A percentile compares a stretch with the other conserved stretches of the same genome.
These are phyloP conservation scores for Heliocidaris erythrogramma DNA, from an alignment of 35 echinoderm and acorn worm species.

Conservation along the genomic window DNA sequence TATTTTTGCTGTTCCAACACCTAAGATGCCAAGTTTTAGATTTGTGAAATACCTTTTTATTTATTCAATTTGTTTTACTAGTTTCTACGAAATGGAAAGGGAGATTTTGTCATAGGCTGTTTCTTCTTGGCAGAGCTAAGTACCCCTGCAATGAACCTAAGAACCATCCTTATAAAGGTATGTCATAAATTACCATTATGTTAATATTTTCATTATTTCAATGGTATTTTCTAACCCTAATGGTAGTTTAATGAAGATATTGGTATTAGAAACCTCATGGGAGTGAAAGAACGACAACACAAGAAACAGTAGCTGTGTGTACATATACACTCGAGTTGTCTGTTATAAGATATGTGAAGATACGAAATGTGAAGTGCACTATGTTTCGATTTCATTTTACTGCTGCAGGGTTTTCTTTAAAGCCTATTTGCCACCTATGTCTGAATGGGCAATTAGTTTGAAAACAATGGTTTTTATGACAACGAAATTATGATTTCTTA, in stretches of 20 bases:
- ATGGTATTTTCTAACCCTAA: too few relatives aligned
- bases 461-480: neutral
- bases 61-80: neutral
- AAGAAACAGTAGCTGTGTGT: too few relatives aligned
- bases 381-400: neutral
- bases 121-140: slow-evolving; percentile 44
- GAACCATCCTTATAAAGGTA: slow-evolving; percentile 40
- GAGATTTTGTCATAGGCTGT: slow-evolving; percentile 55
- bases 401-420: too few relatives aligned
- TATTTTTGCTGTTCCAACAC: too few relatives aligned
- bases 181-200: neutral
- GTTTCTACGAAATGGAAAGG: slow-evolving; percentile 51
- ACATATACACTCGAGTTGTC: too few relatives aligned
- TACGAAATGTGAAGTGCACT: neutral
- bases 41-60: neutral
- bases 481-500: neutral
- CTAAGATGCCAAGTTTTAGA: neutral
- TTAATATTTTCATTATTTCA: too few relatives aligned
- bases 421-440: too few relatives aligned
- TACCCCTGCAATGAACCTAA: slow-evolving; percentile 42
- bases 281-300: too few relatives aligned
- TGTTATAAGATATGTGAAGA: too few relatives aligned
- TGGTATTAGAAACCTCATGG: too few relatives aligned
- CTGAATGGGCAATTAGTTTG: neutral
- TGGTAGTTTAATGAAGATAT: too few relatives aligned